These are phyloP conservation scores for Columbina picui DNA, from an alignment of 2,113 vertebrate species.

Conservation along the genomic window DNA sequence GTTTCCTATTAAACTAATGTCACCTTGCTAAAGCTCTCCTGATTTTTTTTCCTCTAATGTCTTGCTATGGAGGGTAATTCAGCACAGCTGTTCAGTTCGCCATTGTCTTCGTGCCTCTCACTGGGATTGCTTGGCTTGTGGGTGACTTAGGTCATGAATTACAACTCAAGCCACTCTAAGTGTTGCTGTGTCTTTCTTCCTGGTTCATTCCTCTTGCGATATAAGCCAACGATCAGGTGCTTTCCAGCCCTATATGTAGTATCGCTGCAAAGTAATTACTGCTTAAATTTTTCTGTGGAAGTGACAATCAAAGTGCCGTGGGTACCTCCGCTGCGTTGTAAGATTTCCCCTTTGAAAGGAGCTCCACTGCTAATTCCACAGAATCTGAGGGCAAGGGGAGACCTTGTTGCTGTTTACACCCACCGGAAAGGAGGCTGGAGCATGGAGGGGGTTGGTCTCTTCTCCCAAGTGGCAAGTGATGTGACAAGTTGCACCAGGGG, in stretches of 20 bases:
- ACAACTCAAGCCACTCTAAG: not conserved
- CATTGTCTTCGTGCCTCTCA: not conserved
- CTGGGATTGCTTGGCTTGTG: not conserved
- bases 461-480: too few species aligned
- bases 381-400: too few species aligned
- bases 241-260: not conserved
- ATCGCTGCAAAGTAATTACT: not conserved
- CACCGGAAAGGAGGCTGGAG: too few species aligned
- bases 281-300: not conserved
- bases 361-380: not conserved
- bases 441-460: too few species aligned
- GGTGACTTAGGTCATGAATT: not conserved
- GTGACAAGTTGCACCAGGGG: too few species aligned
- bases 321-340: not conserved
- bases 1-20: conserved; percentile 11
- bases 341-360: not conserved
- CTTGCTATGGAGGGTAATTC: not conserved
- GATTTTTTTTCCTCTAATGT: not conserved
- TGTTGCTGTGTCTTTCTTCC: not conserved
- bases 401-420: too few species aligned
- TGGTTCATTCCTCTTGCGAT: not conserved
- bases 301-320: not conserved
- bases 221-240: not conserved
- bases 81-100: not conserved
- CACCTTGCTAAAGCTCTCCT: not conserved